Conservation (phyloP, 1,140 invertebrate genomes). For the Neelides sp. region DNA sequence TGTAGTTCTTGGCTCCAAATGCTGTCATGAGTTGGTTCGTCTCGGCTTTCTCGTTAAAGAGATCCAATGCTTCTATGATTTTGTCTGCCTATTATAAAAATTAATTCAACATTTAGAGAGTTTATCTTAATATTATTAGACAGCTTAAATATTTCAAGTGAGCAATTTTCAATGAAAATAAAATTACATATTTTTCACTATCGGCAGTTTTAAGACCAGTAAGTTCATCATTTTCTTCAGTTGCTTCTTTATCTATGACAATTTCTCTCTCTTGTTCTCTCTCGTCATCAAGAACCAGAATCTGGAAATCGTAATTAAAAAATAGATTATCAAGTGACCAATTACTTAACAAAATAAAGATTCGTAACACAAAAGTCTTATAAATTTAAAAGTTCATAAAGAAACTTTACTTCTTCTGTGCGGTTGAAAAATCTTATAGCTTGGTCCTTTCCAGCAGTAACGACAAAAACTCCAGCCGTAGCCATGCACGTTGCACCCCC, state of each 20-base stretch:
- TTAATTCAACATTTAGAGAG: conserved; percentile 14
- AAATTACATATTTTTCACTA: conserved; percentile 57
- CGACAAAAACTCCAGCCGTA: conserved; percentile 63
- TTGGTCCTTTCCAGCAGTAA: conserved; percentile 75
- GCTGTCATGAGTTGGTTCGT: conserved; percentile 64
- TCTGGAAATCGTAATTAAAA: conserved; percentile 30
- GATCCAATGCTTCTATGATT: conserved; percentile 72
- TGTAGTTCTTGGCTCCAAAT: conserved; percentile 53
- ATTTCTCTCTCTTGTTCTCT: conserved; percentile 68
- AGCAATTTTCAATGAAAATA: conserved; percentile 9
- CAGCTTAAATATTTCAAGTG: neutral
- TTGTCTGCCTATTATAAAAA: conserved; percentile 57
- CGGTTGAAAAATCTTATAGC: conserved; percentile 76
- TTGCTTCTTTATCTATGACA: conserved; percentile 53
- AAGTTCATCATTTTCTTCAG: conserved; percentile 53
- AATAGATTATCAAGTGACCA: neutral
- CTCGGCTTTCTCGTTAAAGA: conserved; percentile 54
- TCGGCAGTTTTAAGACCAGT: conserved; percentile 71
- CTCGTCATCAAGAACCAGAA: conserved; percentile 81
- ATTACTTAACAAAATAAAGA: neutral
- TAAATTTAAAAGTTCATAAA: conserved; percentile 4
- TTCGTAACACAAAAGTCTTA: neutral
- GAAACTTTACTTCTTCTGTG: conserved; percentile 51
- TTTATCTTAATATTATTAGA: neutral
- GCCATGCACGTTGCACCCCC: conserved; percentile 29